Evolutionary conservation across 2,797 vertebrate species (phyloP).

Genomic region (Ctenosaura bakeri): DNA sequence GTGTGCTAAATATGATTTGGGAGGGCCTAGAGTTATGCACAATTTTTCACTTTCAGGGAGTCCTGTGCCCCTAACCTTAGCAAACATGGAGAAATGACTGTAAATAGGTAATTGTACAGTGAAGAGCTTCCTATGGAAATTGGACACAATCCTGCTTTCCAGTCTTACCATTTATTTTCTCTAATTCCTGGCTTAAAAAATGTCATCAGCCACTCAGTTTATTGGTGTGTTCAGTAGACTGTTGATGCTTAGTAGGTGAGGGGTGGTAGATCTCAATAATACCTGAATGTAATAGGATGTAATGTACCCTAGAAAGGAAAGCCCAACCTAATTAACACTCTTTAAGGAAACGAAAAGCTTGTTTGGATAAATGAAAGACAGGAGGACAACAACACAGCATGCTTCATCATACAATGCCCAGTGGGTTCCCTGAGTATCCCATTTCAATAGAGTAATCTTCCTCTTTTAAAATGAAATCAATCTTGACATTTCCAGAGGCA

Average conservation of each 20-base stretch:
- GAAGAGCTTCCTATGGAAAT: neutral
- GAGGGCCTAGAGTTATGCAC: too few relatives aligned
- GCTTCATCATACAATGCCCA: neutral
- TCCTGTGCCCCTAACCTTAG: too few relatives aligned
- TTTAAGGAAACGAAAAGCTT: constrained; percentile 34
- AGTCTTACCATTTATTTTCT: neutral
- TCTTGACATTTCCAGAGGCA: constrained; percentile 63
- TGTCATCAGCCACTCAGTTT: neutral
- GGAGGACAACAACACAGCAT: neutral
- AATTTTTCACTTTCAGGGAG: too few relatives aligned
- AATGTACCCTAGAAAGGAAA: constrained; percentile 2
- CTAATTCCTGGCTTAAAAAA: neutral
- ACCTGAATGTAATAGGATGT: neutral
- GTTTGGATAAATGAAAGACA: constrained; percentile 43
- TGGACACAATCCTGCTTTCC: neutral
- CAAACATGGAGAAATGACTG: too few relatives aligned
- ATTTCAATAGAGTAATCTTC: constrained; percentile 49
- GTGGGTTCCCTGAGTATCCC: constrained; percentile 38
- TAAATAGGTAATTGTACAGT: neutral
- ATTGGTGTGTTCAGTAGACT: accelerated
- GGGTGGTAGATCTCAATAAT: neutral
- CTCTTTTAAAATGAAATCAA: constrained; percentile 51
- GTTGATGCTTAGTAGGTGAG: accelerated
- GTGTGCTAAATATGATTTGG: too few relatives aligned
- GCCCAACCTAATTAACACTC: neutral